Conservation (phyloP, 1,140 invertebrate genomes). For the Zaprionus capensis region DNA sequence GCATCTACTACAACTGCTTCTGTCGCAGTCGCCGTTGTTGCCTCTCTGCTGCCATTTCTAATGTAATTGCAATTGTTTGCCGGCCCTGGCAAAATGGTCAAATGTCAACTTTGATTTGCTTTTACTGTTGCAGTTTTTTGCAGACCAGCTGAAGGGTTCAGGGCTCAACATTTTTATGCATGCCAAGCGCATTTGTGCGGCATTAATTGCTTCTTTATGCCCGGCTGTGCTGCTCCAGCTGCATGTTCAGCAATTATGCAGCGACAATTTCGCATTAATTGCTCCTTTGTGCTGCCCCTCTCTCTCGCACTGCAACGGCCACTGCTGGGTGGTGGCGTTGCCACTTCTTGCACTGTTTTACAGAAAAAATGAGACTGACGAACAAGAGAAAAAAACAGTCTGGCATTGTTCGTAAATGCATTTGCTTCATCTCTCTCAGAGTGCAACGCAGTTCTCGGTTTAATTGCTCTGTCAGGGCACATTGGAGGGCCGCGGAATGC, state of each 20-base stretch:
- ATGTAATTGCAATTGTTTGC: slow-evolving; percentile 81
- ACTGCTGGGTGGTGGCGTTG: slow-evolving; percentile 1
- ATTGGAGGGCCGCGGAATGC: slow-evolving; percentile 40
- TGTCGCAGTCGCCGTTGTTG: slow-evolving; percentile 10
- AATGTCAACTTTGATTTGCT: slow-evolving; percentile 46
- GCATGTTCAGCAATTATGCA: slow-evolving; percentile 40
- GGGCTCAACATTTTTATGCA: slow-evolving; percentile 75
- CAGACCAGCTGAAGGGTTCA: slow-evolving; percentile 12
- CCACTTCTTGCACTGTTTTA: slow-evolving; percentile 32
- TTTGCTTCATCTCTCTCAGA: slow-evolving; percentile 40
- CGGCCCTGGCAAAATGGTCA: slow-evolving; percentile 49
- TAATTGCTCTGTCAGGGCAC: slow-evolving; percentile 63
- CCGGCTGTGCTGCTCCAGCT: slow-evolving; percentile 74
- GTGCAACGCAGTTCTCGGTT: slow-evolving; percentile 50
- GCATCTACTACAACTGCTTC: slow-evolving; percentile 2
- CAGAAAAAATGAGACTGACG: slow-evolving; percentile 9
- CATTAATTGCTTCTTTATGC: slow-evolving; percentile 83
- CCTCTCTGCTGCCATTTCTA: slow-evolving; percentile 61
- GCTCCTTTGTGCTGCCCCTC: slow-evolving; percentile 18
- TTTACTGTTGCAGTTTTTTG: slow-evolving; percentile 46
- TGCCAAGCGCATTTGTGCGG: slow-evolving; percentile 78
- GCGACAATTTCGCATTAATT: slow-evolving; percentile 38
- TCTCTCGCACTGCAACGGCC: neutral
- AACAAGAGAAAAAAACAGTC: slow-evolving; percentile 31
- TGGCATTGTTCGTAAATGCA: slow-evolving; percentile 59